Base-by-base conservation (phyloP, 1,140 invertebrate species). In the Chironomus striatipennis region DNA sequence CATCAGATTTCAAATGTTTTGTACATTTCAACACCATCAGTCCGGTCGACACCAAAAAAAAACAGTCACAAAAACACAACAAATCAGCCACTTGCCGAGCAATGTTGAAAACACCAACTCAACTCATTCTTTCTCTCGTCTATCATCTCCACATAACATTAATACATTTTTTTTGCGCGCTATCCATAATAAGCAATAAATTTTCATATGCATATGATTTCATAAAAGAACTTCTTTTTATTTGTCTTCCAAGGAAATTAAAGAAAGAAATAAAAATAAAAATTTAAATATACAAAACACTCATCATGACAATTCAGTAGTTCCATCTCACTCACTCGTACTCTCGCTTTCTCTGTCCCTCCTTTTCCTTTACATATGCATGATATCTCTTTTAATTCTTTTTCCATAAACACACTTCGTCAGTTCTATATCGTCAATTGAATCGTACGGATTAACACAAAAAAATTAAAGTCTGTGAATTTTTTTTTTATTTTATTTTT, bases 211-310 rank as follows among this genome's bases (percentile, higher is more conserved):
- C 24, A 34, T 34, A 34, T 34, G 24, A 34, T 34, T 34, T 34
- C 24, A 34, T 34, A 34, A 34, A 34, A 34, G 24, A 34, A 34
- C 24, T 34, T 34, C 24, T 34, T 34, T 34, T 34, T 34, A 34
- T n/a, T n/a, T 57, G 47, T 57, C 47, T 57, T 57, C n/a, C 47
- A 57, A 57, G 47, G 47, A 57, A 57, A 57, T 57, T 57, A 57
- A 34, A 34, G 24, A 34, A 34, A 34, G 24, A 34, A 34, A 34
- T 34, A 5, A 34, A 57, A 57, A 57, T 57, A 57, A 57, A 57
- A 57, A 57, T 15, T 57, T 57, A n/a, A 57, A 57, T 57, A 57
- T n/a, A 57, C 47, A 57, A 57, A 57, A 57, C 47, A 57, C 47
- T 57, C 47, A 57, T 57, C 47, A 57, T n/a, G 47, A 57, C 47